Percentiles rank a stretch among this genome's conserved stretches.
Evolutionary conservation across 2,113 vertebrate genomes (phyloP).

Genomic region (Hippopotamus amphibius): DNA sequence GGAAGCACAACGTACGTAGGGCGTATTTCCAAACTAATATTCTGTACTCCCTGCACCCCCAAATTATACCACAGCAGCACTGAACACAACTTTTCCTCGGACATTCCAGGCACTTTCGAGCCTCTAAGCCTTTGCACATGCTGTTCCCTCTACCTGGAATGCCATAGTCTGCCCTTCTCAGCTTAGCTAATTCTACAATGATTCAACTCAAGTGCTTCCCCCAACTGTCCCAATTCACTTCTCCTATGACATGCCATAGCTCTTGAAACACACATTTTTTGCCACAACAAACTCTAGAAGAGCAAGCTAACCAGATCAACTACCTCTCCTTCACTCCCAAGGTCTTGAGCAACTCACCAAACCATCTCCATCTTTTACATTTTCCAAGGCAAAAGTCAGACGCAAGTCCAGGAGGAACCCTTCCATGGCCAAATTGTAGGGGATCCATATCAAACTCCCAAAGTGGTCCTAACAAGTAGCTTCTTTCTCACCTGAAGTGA

Average conservation of each 20-base stretch:
- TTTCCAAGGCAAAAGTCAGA: constrained; percentile 4
- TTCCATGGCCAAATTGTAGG: not conserved
- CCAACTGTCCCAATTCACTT: not conserved
- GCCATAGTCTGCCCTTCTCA: not conserved
- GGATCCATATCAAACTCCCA: not conserved
- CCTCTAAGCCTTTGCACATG: not conserved
- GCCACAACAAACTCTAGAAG: not conserved
- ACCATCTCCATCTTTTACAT: not conserved
- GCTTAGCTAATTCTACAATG: not conserved
- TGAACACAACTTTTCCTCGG: not conserved
- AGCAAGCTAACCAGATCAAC: not conserved
- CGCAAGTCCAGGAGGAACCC: not conserved
- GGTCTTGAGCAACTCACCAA: not conserved
- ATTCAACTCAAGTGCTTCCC: not conserved
- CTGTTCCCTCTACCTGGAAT: not conserved
- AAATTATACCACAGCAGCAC: not conserved
- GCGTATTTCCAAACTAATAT: constrained; percentile 2
- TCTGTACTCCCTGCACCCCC: not conserved
- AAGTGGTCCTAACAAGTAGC: not conserved
- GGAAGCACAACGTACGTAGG: not conserved
- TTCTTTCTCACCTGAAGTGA: not conserved
- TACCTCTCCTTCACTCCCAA: not conserved
- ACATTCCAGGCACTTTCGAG: not conserved
- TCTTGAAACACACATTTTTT: not conserved
- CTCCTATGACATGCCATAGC: not conserved